Conservation (phyloP, 2,113 vertebrate genomes). For the Laticauda laticaudata region DNA sequence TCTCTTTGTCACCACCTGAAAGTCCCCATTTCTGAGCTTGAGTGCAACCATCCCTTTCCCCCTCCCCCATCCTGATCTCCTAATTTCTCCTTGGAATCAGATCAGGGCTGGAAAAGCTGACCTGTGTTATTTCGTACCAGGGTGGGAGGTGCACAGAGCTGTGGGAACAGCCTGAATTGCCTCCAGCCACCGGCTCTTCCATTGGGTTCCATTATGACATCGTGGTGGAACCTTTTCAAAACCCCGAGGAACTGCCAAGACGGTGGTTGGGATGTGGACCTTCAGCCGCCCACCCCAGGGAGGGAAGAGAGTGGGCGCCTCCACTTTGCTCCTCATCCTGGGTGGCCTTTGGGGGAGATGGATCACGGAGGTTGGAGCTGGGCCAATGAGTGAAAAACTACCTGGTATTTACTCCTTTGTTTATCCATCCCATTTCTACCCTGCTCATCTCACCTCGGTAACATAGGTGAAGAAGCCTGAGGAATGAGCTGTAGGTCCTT, state of each 20-base stretch:
- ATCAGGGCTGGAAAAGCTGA: not conserved
- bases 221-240: not conserved
- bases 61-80: not conserved
- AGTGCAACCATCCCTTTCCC: not conserved
- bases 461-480: not conserved
- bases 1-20: not conserved
- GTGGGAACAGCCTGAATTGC: not conserved
- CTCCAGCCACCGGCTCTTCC: not conserved
- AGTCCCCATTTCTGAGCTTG: not conserved
- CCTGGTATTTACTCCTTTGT: not conserved
- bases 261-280: not conserved
- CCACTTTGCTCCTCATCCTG: not conserved
- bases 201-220: conserved; percentile 11
- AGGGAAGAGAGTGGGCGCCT: not conserved
- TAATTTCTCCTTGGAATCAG: not conserved
- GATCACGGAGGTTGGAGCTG: not conserved
- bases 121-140: not conserved
- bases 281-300: not conserved
- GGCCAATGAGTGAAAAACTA: not conserved
- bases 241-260: not conserved
- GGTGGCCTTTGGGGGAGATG: not conserved
- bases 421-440: not conserved
- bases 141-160: not conserved
- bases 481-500: not conserved
- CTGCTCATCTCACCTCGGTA: not conserved